phyloP scores from a whole-genome alignment of 1,140 invertebrate species.

The Armadillidium nasatum region DNA sequence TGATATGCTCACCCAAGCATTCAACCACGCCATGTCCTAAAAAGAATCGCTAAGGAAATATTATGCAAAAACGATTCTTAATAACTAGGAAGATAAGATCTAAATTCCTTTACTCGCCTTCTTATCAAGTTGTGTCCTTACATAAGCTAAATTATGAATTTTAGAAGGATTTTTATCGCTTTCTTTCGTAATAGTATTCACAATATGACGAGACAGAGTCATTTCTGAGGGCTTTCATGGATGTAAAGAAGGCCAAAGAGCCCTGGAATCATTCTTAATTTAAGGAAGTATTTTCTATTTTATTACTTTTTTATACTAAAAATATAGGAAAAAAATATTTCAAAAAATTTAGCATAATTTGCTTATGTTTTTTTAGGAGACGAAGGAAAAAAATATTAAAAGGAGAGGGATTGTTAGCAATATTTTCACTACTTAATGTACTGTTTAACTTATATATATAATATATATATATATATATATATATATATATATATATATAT shows the following conservation, averaged over 20 bases:
- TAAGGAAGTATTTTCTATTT: too few relatives aligned
- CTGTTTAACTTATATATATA: too few relatives aligned
- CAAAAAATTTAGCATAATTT: too few relatives aligned
- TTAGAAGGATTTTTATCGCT: background rate
- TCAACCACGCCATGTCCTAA: background rate
- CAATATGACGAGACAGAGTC: background rate
- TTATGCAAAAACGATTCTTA: background rate
- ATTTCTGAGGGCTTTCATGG: background rate
- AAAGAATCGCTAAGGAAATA: background rate
- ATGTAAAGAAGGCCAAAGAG: background rate
- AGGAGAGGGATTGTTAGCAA: too few relatives aligned
- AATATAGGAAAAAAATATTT: too few relatives aligned
- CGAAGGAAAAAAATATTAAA: too few relatives aligned
- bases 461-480: too few relatives aligned
- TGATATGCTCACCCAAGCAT: conserved; percentile 1
- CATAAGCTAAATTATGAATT: background rate
- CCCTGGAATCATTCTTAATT: too few relatives aligned
- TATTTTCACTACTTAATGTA: too few relatives aligned
- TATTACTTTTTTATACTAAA: too few relatives aligned
- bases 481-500: too few relatives aligned
- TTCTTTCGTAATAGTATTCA: background rate
- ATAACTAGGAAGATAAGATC: background rate
- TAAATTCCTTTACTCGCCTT: background rate
- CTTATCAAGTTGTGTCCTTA: background rate
- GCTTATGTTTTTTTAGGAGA: too few relatives aligned